These are phyloP conservation scores for Tragelaphus buxtoni DNA, from an alignment of 2,113 vertebrate species.

Conservation along the genomic window DNA sequence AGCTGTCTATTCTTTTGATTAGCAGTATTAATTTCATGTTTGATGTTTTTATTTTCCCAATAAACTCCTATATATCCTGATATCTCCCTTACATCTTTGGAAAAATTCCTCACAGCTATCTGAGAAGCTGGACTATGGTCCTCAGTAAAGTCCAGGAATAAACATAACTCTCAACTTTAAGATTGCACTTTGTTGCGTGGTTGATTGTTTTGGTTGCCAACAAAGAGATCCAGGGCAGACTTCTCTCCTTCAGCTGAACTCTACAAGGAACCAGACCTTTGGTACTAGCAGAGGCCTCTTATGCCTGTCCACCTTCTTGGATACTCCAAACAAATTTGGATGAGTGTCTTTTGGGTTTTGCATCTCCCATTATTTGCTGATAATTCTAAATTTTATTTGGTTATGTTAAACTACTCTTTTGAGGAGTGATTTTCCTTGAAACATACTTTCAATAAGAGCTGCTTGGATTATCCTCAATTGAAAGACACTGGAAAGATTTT, in stretches of 20 bases:
- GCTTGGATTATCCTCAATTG: background rate
- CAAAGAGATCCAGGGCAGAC: background rate
- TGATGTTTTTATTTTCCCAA: background rate
- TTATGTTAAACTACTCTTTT: background rate
- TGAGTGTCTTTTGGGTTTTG: background rate
- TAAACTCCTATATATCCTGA: background rate
- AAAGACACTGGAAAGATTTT: background rate
- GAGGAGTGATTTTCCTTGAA: background rate
- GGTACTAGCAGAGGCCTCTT: background rate
- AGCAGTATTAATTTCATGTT: background rate
- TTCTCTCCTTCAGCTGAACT: background rate
- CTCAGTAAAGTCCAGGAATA: background rate
- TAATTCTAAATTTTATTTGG: background rate
- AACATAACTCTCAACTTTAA: background rate
- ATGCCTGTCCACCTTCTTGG: background rate
- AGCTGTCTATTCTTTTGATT: background rate
- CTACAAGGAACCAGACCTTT: background rate
- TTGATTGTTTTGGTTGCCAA: background rate
- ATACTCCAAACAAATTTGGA: background rate
- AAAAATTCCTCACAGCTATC: background rate
- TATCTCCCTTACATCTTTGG: background rate
- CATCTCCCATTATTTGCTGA: background rate
- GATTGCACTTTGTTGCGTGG: background rate
- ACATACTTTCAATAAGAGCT: background rate
- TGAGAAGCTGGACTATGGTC: background rate